phyloP scores from a whole-genome alignment of 1,140 invertebrate genomes.

The Leptopilina boulardi region DNA sequence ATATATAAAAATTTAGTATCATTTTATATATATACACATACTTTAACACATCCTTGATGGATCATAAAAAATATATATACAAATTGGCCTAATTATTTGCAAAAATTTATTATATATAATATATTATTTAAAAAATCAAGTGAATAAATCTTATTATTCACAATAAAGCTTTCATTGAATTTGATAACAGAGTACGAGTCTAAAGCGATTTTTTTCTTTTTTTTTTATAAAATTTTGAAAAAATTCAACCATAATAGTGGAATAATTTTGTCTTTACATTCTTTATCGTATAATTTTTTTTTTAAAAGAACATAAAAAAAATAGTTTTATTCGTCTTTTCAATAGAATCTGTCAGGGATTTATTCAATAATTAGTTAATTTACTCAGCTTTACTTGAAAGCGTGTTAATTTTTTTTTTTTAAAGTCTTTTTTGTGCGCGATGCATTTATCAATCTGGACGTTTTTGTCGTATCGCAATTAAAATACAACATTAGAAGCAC shows the following conservation, averaged over 20 bases:
- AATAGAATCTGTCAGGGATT: background rate
- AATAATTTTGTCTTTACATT: too few species aligned
- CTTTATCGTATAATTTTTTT: background rate
- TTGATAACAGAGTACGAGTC: slow-evolving; percentile 9
- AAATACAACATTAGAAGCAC: slow-evolving; percentile 25
- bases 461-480: slow-evolving; percentile 11
- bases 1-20: background rate
- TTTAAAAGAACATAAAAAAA: slow-evolving; percentile 1
- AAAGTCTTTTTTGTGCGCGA: slow-evolving; percentile 3
- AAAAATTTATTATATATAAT: background rate
- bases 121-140: background rate
- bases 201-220: background rate
- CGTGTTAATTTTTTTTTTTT: background rate
- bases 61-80: slow-evolving; percentile 20
- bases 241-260: background rate
- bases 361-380: too few species aligned
- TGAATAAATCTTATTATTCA: background rate
- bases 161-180: background rate
- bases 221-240: background rate
- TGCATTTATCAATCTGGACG: background rate
- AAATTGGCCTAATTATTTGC: slow-evolving; percentile 10
- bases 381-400: background rate
- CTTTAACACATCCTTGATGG: background rate
- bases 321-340: slow-evolving; percentile 18
- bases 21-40: slow-evolving; percentile 11